Conservation (phyloP, 2,888 invertebrate species). For the Lasiommata megera region DNA sequence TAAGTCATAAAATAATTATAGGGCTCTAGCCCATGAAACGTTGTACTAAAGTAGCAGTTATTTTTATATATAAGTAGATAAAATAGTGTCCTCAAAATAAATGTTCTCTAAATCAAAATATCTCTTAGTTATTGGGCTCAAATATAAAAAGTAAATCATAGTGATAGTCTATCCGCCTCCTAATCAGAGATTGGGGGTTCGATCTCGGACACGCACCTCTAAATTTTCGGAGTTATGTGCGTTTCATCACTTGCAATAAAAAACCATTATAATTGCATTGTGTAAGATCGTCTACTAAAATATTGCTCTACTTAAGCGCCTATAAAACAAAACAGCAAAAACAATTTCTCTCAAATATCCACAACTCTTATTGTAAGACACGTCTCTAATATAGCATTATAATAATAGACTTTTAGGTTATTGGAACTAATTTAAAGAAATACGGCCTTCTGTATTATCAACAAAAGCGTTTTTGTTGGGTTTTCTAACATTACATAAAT, state of each 20-base stretch:
- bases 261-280: background rate
- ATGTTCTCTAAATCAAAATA: background rate
- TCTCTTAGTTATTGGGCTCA: background rate
- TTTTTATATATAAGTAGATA: background rate
- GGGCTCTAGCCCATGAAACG: conserved; percentile 40
- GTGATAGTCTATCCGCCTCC: no score
- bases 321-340: background rate
- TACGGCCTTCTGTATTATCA: conserved; percentile 13
- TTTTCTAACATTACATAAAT: conserved; percentile 14
- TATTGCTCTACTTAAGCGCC: background rate
- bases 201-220: no score
- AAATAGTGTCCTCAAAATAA: no score
- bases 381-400: background rate
- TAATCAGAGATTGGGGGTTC: no score
- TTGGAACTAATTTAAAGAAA: conserved; percentile 6
- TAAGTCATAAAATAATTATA: conserved; percentile 51
- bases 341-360: background rate
- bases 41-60: conserved; percentile 36
- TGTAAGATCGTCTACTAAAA: background rate
- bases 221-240: no score
- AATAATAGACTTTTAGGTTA: conserved; percentile 11
- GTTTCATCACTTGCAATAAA: no score
- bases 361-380: background rate
- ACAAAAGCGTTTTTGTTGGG: conserved; percentile 5
- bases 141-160: background rate